Evolutionary conservation across 2,797 vertebrate species (phyloP).

Genomic region (Amblyopsis hoosieri): DNA sequence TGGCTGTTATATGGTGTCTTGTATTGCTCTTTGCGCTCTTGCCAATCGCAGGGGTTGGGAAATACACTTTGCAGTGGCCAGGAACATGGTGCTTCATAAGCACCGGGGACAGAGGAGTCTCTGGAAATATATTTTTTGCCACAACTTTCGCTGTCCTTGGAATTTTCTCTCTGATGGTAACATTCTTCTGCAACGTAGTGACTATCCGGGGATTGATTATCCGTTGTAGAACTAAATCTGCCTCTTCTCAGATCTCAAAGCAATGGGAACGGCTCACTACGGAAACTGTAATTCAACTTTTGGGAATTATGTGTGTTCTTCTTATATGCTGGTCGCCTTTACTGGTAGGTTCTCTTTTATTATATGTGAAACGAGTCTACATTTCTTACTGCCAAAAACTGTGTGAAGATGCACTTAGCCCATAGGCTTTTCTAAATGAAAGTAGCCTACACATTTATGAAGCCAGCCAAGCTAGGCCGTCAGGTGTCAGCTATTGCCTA

Average conservation of each 20-base stretch:
- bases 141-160: conserved; percentile 87
- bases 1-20: conserved; percentile 83
- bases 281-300: conserved; percentile 92
- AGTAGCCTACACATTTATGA: background rate
- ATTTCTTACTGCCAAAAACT: background rate
- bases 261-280: conserved; percentile 92
- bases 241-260: conserved; percentile 77
- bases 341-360: conserved; percentile 83
- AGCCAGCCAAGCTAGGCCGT: no score
- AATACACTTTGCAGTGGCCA: conserved; percentile 91
- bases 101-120: conserved; percentile 67
- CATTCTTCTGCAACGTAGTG: conserved; percentile 88
- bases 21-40: conserved; percentile 86
- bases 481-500: no score
- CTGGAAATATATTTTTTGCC: conserved; percentile 81
- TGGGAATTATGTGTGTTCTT: conserved; percentile 96
- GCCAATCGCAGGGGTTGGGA: conserved; percentile 85
- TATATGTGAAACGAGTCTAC: background rate
- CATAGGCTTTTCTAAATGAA: background rate
- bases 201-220: conserved; percentile 88
- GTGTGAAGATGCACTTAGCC: background rate
- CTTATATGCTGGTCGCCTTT: conserved; percentile 93
- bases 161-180: conserved; percentile 85
- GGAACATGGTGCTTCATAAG: conserved; percentile 97
- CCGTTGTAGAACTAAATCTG: conserved; percentile 83